These are phyloP conservation scores for Sebastolobus alascanus DNA, from an alignment of 2,797 vertebrate species.

Conservation along the genomic window DNA sequence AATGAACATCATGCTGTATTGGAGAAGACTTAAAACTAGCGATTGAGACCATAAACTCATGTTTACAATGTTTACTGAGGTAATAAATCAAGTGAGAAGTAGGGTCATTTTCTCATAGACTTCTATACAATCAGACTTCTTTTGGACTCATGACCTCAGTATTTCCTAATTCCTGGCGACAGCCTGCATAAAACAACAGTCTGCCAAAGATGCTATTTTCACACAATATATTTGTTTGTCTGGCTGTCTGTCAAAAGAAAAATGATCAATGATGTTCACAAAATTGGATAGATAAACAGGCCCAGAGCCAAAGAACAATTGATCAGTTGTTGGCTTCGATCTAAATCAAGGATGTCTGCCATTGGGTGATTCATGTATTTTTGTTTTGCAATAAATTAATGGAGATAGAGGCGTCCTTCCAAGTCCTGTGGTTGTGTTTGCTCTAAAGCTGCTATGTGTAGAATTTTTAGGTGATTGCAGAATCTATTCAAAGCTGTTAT, in stretches of 20 bases:
- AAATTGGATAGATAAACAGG: slow-evolving; percentile 4
- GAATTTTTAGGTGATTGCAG: neutral
- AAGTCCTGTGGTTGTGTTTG: slow-evolving; percentile 1
- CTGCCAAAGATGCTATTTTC: slow-evolving; percentile 18
- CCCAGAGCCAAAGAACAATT: slow-evolving; percentile 11
- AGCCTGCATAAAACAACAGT: neutral
- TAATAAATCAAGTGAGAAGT: too few species aligned
- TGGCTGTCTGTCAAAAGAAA: neutral
- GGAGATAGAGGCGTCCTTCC: neutral
- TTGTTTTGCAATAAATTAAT: slow-evolving; percentile 1
- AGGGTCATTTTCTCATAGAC: too few species aligned
- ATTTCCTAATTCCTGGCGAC: neutral
- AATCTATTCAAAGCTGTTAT: neutral
- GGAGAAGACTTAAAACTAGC: too few species aligned
- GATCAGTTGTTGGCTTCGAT: neutral
- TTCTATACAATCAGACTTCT: too few species aligned
- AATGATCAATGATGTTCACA: neutral
- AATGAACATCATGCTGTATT: too few species aligned
- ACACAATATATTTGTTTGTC: neutral
- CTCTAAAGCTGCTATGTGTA: neutral
- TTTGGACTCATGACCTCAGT: neutral
- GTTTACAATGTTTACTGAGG: too few species aligned
- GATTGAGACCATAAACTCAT: too few species aligned
- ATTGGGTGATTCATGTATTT: slow-evolving; percentile 11
- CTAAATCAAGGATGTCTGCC: slow-evolving; percentile 1